Conservation (phyloP, 2,113 vertebrate species). For the Acanthochromis polyacanthus region DNA sequence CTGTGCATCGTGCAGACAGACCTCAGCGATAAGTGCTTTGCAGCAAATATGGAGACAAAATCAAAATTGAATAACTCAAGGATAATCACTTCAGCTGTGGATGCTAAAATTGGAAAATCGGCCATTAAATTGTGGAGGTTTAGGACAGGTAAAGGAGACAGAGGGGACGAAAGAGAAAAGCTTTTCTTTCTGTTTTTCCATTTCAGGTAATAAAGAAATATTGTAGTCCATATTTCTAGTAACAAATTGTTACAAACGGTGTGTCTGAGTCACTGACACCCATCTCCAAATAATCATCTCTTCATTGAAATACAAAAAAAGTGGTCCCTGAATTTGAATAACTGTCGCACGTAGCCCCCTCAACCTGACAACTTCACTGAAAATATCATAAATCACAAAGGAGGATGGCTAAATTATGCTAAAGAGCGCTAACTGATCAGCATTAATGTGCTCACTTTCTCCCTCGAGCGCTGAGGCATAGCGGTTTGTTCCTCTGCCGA, state of each 20-base stretch:
- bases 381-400: conserved; percentile 77
- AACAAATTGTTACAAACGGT: background rate
- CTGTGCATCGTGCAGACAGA: too few species aligned
- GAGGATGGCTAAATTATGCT: conserved; percentile 83
- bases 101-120: conserved; percentile 7
- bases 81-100: conserved; percentile 28
- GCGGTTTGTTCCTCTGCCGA: conserved; percentile 87
- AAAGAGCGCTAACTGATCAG: conserved; percentile 83
- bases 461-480: conserved; percentile 79
- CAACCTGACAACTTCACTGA: conserved; percentile 66
- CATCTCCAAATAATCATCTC: conserved; percentile 38
- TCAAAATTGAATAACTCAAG: conserved; percentile 42
- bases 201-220: background rate
- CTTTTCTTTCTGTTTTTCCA: background rate
- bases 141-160: conserved; percentile 56
- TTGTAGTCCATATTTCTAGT: background rate
- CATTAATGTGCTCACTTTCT: conserved; percentile 84
- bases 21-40: background rate
- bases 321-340: conserved; percentile 70
- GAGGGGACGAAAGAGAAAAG: background rate
- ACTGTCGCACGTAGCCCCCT: conserved; percentile 60
- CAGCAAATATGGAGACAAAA: conserved; percentile 43
- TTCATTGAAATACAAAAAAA: conserved; percentile 38
- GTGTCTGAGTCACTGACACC: conserved; percentile 8
- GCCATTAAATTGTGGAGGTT: conserved; percentile 16